Evolutionary conservation across 2,888 invertebrate genomes (phyloP).

Genomic region (Morinoia aosen): DNA sequence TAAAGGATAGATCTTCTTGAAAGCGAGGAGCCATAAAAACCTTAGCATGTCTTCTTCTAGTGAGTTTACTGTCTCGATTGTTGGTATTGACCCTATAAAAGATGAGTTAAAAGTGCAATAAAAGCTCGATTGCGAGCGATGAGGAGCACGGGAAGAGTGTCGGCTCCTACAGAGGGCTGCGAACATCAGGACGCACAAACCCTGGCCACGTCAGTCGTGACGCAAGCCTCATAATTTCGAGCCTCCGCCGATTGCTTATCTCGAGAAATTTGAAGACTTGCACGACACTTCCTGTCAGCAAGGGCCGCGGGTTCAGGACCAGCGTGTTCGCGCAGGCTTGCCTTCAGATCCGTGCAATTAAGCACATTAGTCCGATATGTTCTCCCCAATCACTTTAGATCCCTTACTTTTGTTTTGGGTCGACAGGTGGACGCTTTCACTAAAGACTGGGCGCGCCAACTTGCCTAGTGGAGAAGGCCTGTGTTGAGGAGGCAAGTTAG

Average conservation of each 20-base stretch:
- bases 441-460: background rate
- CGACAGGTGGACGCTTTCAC: background rate
- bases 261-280: slow-evolving; percentile 30
- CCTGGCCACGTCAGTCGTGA: slow-evolving; percentile 39
- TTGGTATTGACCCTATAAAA: background rate
- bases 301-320: background rate
- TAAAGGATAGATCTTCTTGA: background rate
- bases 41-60: background rate
- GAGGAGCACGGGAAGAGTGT: background rate
- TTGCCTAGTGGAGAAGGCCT: background rate
- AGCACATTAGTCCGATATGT: background rate
- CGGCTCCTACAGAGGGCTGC: background rate
- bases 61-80: slow-evolving; percentile 17
- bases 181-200: background rate
- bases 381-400: background rate
- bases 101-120: slow-evolving; percentile 6
- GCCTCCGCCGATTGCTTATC: slow-evolving; percentile 48
- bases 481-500: background rate
- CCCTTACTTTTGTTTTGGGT: background rate
- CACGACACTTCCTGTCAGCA: slow-evolving; percentile 33
- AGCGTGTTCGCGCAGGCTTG: background rate
- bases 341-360: background rate
- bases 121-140: background rate
- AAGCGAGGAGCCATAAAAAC: background rate
- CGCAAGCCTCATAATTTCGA: slow-evolving; percentile 5